Evolutionary conservation across 1,140 invertebrate species (phyloP), one percentile per base, ranked within the genome.

Genomic region (Akabosia matsudoensis): DNA sequence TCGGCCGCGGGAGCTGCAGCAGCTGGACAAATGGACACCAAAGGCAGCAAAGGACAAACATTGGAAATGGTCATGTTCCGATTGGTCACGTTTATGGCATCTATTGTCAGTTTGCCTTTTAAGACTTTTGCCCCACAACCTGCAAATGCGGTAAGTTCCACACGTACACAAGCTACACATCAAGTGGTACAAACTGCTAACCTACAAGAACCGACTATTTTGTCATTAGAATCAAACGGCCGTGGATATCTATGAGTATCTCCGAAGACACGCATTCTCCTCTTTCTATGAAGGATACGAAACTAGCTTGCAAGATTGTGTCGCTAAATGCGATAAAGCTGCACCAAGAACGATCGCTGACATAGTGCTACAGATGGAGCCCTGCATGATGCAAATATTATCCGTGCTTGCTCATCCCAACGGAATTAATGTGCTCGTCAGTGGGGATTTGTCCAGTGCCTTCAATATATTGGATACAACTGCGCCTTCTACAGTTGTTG

Each of bases 351-450:
- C 77, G 0, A 80, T 80, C 72, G 74, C 74, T 31, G 79, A 80
- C 70, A 76, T 80, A 28, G 92, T 93, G 10, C 81, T 93, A 30
- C 90, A 92, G 83, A 89, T 93, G 81, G 88, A 90, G 76, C 88
- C 89, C 0, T 93, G 93, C 1, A 94, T 96, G 90, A 90, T 92
- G 82, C 89, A 91, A 76, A 88, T 96, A 77, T 88, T 95, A 83
- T 90, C 88, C 82, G 91, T 90, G 70, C 85, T 93, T 56, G 92
- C 90, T 73, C 88, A 81, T 72, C 80, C 78, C 16, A 81, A 77
- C 67, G 77, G 76, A 51, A 82, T 84, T 81, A 72, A 84, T 84
- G 83, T 85, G 81, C 37, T 83, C 82, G 80, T 83, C 83, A 71
- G 78, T 84, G 73, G 84, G 78, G 80, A 81, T 56, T 45, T 79